Base-by-base conservation (phyloP, 2,797 vertebrate species). In the Forpus xanthops region DNA sequence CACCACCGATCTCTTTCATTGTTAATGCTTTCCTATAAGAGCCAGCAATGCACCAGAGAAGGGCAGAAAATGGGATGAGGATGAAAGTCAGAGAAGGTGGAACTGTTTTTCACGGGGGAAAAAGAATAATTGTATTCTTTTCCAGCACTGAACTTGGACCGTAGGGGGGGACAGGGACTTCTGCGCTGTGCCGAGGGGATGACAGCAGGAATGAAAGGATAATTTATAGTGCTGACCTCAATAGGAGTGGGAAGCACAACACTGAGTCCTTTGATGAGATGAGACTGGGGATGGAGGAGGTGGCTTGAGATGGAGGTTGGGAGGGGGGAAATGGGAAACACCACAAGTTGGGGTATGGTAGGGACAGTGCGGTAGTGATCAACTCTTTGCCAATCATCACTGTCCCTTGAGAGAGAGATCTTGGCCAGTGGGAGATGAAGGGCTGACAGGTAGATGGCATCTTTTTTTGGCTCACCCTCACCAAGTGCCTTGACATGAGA, bases 211-310 rank as follows among this genome's bases (percentile, higher is more conserved):
- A 91, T 96, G 97, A 97, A 98, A 97, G 94, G 94, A 79, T 89
- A 97, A 96, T 96, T 97, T 97, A 97, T 97, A 24, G 87, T 9
- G 31, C 44, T 30, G 35, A 64, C 74, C 66, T 96, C 76, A 19
- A 68, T 61, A 79, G 58, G 83, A 91, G 76, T 0, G 0, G 50
- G 85, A 94, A 80, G 53, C 60, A 37, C 85, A 97, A 97, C 97
- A 97, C 96, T 96, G 96, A 93, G 72, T 56, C 90, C 97, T 98
- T 98, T 98, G 96, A 97, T 53, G 33, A 82, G 52, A 58, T 0
- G 7, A 27, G 67, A 39, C 80, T 25, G 21, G 47, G 64, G 53
- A 49, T 73, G 90, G 39, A 45, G 68, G 90, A 96, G 93, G 74
- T 93, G 95, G 89, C 42, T 44, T 2, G 68, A 89, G 85, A 64